Base-by-base conservation (phyloP, 2,888 invertebrate genomes). In the Spodoptera littoralis region DNA sequence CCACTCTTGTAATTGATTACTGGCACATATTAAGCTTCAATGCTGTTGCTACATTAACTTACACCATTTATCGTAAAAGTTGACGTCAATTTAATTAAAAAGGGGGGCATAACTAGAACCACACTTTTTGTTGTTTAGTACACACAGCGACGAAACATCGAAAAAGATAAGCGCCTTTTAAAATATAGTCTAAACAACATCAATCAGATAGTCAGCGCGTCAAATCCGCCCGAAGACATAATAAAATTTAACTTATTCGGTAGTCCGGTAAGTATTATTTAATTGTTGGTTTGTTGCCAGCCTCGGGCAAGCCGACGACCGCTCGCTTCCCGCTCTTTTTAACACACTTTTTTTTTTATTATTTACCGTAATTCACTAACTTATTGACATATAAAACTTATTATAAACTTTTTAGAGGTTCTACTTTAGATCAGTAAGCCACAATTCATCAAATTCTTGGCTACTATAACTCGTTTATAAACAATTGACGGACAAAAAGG, bases 221-320 rank as follows among this genome's bases (percentile, higher is more conserved):
- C 86, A 91, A 91, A 92, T 85, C 76, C 86, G 92, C 94, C 93
- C 79, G 87, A 83, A 89, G 93, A 88, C 87, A 90, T 90, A 86
- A 88, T 90, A 90, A 91, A 89, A 90, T 85, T 88, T 83, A 88
- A 88, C 84, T 91, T 91, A 90, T 92, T 88, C 94, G 88, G 94
- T 93, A 94, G 94, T 90, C 87, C 77, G 76, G 85, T 92, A 92
- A 94, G 92, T 89, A 89, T 91, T 90, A 93, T 93, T 93, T 94
- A 93, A 94, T 94, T 93, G 91, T 91, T 89, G 87, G 90, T 88
- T 84, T 87, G 89, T 85, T 84, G 84, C 73, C 79, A 81, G 92
- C 92, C 88, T 75, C 84, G 77, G 90, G 91, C 88, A 70, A 83
- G 75, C 58, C 63, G 80, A 76, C 81, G 81, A 77, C 78, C 81